These are phyloP conservation scores for Sebastes alutus DNA, from an alignment of 2,797 vertebrate species.

Conservation along the genomic window DNA sequence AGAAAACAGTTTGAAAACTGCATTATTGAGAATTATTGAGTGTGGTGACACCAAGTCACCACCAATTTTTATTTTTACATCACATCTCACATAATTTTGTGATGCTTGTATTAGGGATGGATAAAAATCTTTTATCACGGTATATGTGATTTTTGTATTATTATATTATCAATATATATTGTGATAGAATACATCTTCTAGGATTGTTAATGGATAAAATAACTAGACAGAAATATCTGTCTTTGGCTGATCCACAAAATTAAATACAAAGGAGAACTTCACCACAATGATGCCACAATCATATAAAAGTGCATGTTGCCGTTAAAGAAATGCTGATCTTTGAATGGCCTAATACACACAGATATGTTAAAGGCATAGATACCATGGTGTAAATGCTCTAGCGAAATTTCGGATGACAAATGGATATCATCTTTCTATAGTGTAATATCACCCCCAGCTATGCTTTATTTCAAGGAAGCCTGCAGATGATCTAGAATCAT, in stretches of 20 bases:
- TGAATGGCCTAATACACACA: too few relatives aligned
- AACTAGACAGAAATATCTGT: background rate
- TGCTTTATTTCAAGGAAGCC: background rate
- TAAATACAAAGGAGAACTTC: background rate
- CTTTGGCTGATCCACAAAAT: background rate
- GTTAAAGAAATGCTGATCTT: background rate
- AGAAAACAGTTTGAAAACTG: background rate
- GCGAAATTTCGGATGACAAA: too few relatives aligned
- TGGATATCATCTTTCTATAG: background rate
- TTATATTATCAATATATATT: background rate
- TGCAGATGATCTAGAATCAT: background rate
- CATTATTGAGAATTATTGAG: background rate
- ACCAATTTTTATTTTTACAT: background rate
- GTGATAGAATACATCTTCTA: background rate
- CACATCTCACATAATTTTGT: background rate
- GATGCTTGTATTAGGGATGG: background rate
- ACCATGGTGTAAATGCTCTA: background rate
- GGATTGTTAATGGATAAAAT: background rate
- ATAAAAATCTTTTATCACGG: background rate
- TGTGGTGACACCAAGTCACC: background rate
- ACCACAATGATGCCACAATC: background rate
- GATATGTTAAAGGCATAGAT: too few relatives aligned
- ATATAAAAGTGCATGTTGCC: background rate
- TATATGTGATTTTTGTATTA: background rate
- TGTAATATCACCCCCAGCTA: fast-evolving